Percentiles rank a stretch among this genome's conserved stretches.
Conservation (phyloP, 2,888 invertebrate genomes). For the Troglohyphantes excavatus region DNA sequence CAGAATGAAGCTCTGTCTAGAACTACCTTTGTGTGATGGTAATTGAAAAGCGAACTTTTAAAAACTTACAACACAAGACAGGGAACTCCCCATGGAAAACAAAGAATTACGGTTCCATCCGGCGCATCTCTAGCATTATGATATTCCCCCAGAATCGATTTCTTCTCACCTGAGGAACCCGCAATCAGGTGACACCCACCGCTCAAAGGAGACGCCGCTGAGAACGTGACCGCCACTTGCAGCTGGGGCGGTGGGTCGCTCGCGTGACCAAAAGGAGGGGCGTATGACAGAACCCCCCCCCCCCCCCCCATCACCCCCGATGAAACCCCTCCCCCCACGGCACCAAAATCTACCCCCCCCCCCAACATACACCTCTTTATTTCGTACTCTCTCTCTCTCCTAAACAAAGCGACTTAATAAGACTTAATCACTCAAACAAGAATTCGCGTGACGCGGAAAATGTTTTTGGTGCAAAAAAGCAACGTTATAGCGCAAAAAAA, state of each 20-base stretch:
- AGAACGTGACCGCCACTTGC: conserved; percentile 1
- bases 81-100: too few species aligned
- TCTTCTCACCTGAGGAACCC: neutral
- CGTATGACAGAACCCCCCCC: neutral
- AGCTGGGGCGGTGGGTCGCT: neutral
- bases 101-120: too few species aligned
- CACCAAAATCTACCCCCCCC: neutral
- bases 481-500: too few species aligned
- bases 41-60: too few species aligned
- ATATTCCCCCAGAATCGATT: neutral
- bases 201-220: neutral
- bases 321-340: too few species aligned
- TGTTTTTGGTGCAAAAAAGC: too few species aligned
- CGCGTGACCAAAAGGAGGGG: conserved; percentile 4
- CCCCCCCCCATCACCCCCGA: neutral
- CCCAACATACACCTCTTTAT: neutral
- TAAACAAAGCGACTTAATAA: conserved; percentile 6
- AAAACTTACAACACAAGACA: too few species aligned
- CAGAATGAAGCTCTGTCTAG: too few species aligned
- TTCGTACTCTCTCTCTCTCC: neutral
- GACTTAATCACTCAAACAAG: neutral
- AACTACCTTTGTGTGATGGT: too few species aligned
- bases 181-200: neutral
- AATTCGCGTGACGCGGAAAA: too few species aligned
- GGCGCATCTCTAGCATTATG: too few species aligned